Evolutionary conservation across 2,888 invertebrate genomes (phyloP).

Genomic region (Ptychoptera albimana): DNA sequence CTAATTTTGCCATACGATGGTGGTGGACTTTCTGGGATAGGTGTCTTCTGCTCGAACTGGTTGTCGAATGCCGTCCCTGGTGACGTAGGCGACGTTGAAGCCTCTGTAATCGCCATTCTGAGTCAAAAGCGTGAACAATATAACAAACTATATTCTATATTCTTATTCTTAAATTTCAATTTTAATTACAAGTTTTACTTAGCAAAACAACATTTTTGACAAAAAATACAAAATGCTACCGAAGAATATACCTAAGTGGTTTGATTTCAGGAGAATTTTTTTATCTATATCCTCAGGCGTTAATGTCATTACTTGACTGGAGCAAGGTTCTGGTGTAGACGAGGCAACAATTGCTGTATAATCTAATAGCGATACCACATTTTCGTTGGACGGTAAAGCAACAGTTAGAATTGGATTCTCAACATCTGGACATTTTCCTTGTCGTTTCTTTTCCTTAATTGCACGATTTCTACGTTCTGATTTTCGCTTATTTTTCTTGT

Average conservation of each 20-base stretch:
- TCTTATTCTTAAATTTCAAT: too few relatives aligned
- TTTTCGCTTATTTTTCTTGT: slow-evolving; percentile 13
- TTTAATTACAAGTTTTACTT: too few relatives aligned
- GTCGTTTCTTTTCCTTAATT: too few relatives aligned
- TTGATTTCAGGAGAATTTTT: neutral
- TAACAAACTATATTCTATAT: too few relatives aligned
- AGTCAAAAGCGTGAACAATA: neutral
- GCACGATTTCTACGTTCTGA: slow-evolving; percentile 5
- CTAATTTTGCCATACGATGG: neutral
- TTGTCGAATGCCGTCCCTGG: neutral
- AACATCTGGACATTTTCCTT: too few relatives aligned
- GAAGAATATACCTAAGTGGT: too few relatives aligned
- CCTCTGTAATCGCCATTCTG: slow-evolving; percentile 28
- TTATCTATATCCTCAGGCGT: neutral
- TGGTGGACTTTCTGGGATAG: slow-evolving; percentile 2
- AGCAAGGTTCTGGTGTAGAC: neutral
- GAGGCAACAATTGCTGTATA: neutral
- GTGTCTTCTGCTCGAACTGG: neutral
- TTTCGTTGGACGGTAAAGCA: too few relatives aligned
- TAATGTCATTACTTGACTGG: too few relatives aligned
- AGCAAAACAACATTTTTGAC: too few relatives aligned
- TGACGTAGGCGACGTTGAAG: slow-evolving; percentile 22
- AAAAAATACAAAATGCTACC: too few relatives aligned
- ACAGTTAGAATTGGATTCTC: too few relatives aligned
- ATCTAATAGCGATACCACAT: neutral